Evolutionary conservation across 2,113 vertebrate genomes (phyloP), one percentile per base, ranked within the genome.

Genomic region (Delphinus delphis): DNA sequence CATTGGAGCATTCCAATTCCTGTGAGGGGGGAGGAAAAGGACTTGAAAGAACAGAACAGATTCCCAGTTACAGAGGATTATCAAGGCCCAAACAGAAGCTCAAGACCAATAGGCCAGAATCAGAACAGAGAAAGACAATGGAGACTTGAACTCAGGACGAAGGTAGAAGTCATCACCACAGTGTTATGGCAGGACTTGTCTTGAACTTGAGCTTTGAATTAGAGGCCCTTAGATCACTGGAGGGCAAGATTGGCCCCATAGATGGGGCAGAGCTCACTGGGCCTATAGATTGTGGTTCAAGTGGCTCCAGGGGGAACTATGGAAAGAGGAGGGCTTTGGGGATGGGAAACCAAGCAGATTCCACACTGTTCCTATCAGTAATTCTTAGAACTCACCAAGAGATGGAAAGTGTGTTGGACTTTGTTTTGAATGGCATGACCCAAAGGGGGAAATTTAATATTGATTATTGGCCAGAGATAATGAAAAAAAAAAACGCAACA

Each of bases 401-500:
- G 38, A 47, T 25, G 86, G 41, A 84, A 88, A 74, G 12, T 62
- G 5, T 84, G 14, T 74, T 88, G 71, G 38, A 6, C 25, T 97
- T 95, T 92, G 44, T 77, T 97, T 95, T 47, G 47, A 97, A 92
- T 90, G 80, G 8, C 47, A 70, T 73, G n/a, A 25, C 77, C 70
- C 17, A 97, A 79, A 90, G 28, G 6, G 28, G 41, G 23, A 94
- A 96, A 76, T 92, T 95, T 94, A 96, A 84, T 83, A 77, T 62
- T 94, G 71, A 96, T 81, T 60, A 77, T 88, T 97, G 20, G 12
- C n/a, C 74, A 85, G 55, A 74, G 38, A 96, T 92, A 88, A 74
- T 79, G 68, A 13, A 18, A 77, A n/a, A 25, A 33, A n/a, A 28
- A 20, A 50, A 50, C 0, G 12, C 31, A 81, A 60, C 36, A 60